Evolutionary conservation across 2,113 vertebrate genomes (phyloP).

Genomic region (Saguinus midas): DNA sequence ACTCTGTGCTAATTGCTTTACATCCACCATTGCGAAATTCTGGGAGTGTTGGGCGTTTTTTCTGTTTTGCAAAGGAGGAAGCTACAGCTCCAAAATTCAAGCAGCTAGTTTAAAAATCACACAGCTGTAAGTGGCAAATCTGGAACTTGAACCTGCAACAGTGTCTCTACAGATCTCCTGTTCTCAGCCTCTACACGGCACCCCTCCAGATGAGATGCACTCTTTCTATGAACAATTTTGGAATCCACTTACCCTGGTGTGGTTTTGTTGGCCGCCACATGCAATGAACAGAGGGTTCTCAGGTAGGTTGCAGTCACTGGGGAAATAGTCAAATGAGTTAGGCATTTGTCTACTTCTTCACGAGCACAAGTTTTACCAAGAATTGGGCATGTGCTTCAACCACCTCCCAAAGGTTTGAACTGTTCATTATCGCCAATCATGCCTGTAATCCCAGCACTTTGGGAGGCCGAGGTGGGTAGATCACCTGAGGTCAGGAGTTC

Average conservation of each 20-base stretch:
- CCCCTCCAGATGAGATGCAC: accelerated
- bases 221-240: not conserved
- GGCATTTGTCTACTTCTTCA: not conserved
- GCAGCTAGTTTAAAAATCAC: not conserved
- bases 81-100: not conserved
- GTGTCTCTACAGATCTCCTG: not conserved
- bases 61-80: not conserved
- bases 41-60: not conserved
- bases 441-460: no score
- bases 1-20: not conserved
- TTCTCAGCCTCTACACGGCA: not conserved
- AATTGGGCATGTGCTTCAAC: not conserved
- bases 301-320: conserved; percentile 83
- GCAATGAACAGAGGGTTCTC: conserved; percentile 87
- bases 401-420: not conserved
- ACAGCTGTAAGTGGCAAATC: not conserved
- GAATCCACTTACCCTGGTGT: conserved; percentile 73
- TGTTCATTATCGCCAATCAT: accelerated
- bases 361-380: not conserved
- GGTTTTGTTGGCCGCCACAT: conserved; percentile 70
- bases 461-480: no score
- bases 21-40: not conserved
- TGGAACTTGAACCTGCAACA: not conserved
- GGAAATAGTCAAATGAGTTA: conserved; percentile 43
- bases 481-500: no score